Evolutionary conservation across 2,888 invertebrate genomes (phyloP).

Genomic region (Perizoma flavofasciatum): DNA sequence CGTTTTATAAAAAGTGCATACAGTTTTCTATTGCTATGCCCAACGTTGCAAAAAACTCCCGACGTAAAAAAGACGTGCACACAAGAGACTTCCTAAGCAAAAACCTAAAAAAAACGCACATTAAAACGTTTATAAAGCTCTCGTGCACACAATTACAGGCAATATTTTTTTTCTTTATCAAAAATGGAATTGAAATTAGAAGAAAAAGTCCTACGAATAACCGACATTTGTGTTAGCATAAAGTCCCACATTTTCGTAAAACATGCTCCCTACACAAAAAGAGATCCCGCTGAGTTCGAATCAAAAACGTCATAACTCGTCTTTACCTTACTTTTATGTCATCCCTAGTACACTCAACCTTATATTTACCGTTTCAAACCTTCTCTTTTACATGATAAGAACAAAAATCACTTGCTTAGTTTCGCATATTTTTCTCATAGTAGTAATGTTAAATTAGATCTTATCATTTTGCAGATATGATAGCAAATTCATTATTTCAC

Average conservation of each 20-base stretch:
- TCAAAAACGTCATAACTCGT: conserved; percentile 26
- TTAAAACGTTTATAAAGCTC: too few relatives aligned
- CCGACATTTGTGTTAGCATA: neutral
- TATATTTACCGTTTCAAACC: neutral
- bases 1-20: too few relatives aligned
- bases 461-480: neutral
- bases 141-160: too few relatives aligned
- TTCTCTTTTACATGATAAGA: neutral
- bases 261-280: conserved; percentile 9
- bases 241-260: conserved; percentile 2
- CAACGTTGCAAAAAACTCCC: too few relatives aligned
- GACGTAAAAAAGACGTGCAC: too few relatives aligned
- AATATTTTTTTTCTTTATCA: too few relatives aligned
- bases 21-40: too few relatives aligned
- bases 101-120: too few relatives aligned
- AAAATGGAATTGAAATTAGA: too few relatives aligned
- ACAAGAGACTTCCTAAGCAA: too few relatives aligned
- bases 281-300: conserved; percentile 16
- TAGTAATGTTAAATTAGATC: conserved; percentile 5
- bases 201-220: too few relatives aligned
- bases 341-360: conserved; percentile 14
- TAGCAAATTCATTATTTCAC: neutral
- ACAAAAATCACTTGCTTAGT: conserved; percentile 1
- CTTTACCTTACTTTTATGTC: conserved; percentile 19
- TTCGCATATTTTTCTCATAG: neutral